phyloP scores from a whole-genome alignment of 2,888 invertebrate species.

The Conus canariensis region DNA sequence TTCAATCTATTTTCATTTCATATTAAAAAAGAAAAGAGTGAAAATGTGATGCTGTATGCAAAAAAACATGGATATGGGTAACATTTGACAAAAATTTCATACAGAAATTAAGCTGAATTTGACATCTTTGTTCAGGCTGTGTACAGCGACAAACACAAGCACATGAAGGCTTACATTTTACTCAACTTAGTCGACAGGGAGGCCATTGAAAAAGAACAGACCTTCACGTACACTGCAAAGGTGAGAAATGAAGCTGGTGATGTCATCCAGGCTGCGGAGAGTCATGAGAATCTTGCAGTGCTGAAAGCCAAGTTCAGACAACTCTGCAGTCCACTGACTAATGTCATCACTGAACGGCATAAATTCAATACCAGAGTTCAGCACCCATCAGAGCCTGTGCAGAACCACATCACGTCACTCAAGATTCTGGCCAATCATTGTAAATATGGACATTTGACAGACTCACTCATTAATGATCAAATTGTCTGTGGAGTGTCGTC shows the following conservation, averaged over 20 bases:
- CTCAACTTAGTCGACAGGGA: not conserved
- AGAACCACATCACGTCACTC: not conserved
- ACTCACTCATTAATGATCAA: not conserved
- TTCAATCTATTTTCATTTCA: no score
- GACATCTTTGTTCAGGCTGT: not conserved
- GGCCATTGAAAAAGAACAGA: not conserved
- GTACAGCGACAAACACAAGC: not conserved
- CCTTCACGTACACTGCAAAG: not conserved
- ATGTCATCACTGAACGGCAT: not conserved
- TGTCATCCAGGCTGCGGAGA: not conserved
- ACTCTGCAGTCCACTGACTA: not conserved
- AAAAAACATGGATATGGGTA: no score
- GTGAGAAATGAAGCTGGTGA: not conserved
- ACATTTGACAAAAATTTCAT: no score
- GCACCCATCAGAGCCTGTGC: not conserved
- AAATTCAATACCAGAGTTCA: slow-evolving; percentile 8
- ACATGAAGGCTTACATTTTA: not conserved
- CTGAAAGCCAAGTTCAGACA: not conserved
- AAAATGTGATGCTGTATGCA: no score
- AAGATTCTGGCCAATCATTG: not conserved
- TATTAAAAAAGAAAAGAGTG: no score
- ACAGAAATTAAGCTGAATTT: not conserved
- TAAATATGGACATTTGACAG: not conserved
- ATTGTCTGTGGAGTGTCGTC: not conserved
- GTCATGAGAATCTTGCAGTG: not conserved